Percentiles rank a stretch among this genome's conserved stretches.
phyloP scores from a whole-genome alignment of 2,797 vertebrate species.

The Clamator glandarius region DNA sequence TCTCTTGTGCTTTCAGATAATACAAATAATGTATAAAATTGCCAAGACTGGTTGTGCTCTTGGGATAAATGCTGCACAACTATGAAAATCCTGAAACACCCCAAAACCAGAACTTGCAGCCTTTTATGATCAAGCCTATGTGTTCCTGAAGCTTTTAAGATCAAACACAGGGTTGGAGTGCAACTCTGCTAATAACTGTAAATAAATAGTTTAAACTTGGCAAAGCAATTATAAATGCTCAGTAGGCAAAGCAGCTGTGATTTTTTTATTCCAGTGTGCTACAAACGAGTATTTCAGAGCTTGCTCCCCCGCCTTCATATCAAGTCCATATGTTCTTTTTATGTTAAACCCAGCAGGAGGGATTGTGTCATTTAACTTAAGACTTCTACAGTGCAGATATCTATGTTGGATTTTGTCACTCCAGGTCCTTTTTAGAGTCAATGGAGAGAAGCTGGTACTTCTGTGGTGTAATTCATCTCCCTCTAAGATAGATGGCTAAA shows the following conservation, averaged over 20 bases:
- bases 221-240: background rate
- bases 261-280: background rate
- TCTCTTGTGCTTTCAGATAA: background rate
- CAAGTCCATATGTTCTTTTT: background rate
- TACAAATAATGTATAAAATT: background rate
- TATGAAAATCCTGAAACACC: background rate
- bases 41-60: background rate
- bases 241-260: background rate
- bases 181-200: background rate
- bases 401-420: background rate
- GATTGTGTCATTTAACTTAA: background rate
- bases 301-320: background rate
- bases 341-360: background rate
- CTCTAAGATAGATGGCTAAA: background rate
- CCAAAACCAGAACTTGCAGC: accelerated
- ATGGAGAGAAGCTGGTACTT: background rate
- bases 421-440: background rate
- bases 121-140: background rate
- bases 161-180: background rate
- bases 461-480: background rate
- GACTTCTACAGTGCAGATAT: background rate
- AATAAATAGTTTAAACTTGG: background rate
- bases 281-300: background rate
- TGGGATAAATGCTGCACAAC: accelerated
- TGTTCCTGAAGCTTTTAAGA: background rate